A percentile compares a stretch with the other conserved stretches of the same genome.
Conservation (phyloP, 2,797 vertebrate species). For the Denticeps clupeoides region DNA sequence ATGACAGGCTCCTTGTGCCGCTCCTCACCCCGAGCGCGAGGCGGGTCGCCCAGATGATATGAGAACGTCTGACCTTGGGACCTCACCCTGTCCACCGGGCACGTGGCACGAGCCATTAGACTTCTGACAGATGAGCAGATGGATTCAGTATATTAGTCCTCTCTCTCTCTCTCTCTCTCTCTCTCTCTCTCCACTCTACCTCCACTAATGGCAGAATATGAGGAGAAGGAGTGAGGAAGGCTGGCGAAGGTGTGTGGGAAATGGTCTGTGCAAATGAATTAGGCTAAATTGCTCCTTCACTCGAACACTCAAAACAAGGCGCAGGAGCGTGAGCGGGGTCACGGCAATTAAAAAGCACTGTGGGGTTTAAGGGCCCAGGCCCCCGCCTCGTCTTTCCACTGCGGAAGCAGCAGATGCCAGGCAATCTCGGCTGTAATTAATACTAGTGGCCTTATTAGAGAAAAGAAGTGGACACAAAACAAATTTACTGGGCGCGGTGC, state of each 20-base stretch:
- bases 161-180: conserved; percentile 6
- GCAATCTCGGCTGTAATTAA: conserved; percentile 45
- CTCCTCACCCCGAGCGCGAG: no score
- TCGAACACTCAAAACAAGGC: conserved; percentile 57
- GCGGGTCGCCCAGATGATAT: no score
- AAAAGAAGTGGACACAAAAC: conserved; percentile 44
- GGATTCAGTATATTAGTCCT: conserved; percentile 51
- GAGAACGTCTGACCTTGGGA: no score
- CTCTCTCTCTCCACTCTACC: conserved; percentile 42
- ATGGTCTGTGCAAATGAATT: conserved; percentile 60
- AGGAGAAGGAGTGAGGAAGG: conserved; percentile 22
- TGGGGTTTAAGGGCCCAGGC: conserved; percentile 41
- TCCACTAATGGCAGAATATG: conserved; percentile 36
- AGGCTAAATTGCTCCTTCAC: conserved; percentile 57
- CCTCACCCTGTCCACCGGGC: no score
- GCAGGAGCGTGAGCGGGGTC: conserved; percentile 47
- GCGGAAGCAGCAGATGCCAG: conserved; percentile 26
- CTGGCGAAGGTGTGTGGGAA: conserved; percentile 24
- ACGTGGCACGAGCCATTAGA: no score
- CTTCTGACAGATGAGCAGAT: conserved; percentile 60
- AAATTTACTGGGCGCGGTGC: no score
- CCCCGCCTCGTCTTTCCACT: conserved; percentile 25
- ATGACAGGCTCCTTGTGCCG: no score
- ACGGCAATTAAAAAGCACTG: conserved; percentile 54
- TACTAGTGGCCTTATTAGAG: conserved; percentile 42